Evolutionary conservation across 2,113 vertebrate genomes (phyloP), one percentile per base, ranked within the genome.

Genomic region (Hucho hucho): DNA sequence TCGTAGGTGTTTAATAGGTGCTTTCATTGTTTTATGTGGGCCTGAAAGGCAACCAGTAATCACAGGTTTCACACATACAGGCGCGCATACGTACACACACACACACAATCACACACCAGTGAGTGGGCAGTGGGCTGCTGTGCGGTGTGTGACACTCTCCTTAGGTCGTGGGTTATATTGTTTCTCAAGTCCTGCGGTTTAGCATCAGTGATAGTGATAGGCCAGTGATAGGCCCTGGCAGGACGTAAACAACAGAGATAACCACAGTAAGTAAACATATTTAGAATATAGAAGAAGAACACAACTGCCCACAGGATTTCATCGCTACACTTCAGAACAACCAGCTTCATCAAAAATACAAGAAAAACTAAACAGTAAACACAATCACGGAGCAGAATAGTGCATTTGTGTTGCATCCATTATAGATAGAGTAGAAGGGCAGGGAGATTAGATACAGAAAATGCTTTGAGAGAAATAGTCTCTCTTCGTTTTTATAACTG

Each of bases 311-410:
- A 2, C 37, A 67, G 81, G 77, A 74, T 76, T 64, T 72, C 78
- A 70, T 77, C 22, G 59, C 65, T 53, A n/a, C 49, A 53, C 3
- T 43, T 43, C 37, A 29, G 76, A 83, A 77, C 75, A 70, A 32
- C 13, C 65, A 46, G 32, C 70, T 43, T 70, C 77, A 73, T 78
- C 75, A 76, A 80, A 84, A 78, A 81, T 79, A 79, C 79, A 81
- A 73, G 59, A 74, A 25, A 74, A 76, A 79, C 59, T 64, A 11
- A 78, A 70, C 59, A 65, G 68, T 78, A 76, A 83, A 84, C 76
- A 80, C 61, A 72, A 81, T 78, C 59, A 79, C 68, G 11, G 28
- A 22, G 0, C 20, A 26, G 63, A 24, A n/a, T 70, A 37, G 58
- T 2, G 43, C 53, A 75, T 81, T 78, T 74, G 73, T 81, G 68